Evolutionary conservation across 2,888 invertebrate genomes (phyloP).

Genomic region (Yponomeuta plumbellus): DNA sequence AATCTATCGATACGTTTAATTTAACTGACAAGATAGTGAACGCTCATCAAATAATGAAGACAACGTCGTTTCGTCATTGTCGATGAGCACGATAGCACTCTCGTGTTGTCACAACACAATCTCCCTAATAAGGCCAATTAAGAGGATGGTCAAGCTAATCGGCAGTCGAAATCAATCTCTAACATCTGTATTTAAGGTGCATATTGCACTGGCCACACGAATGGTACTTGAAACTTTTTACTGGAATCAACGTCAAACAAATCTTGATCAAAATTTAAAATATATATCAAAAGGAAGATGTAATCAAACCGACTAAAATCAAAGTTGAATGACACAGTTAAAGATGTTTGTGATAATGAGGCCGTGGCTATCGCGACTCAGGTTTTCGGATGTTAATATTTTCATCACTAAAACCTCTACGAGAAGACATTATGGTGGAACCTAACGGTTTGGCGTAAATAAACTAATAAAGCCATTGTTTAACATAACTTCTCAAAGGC

Average conservation of each 20-base stretch:
- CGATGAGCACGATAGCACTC: constrained; percentile 75
- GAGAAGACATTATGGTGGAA: too few relatives aligned
- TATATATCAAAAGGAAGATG: constrained; percentile 62
- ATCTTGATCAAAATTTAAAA: constrained; percentile 45
- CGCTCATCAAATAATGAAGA: constrained; percentile 76
- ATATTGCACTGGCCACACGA: constrained; percentile 32
- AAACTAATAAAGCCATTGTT: constrained; percentile 35
- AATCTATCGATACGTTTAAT: constrained; percentile 76
- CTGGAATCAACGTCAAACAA: constrained; percentile 34
- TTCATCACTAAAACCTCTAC: not conserved
- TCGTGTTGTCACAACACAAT: constrained; percentile 74
- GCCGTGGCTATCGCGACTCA: constrained; percentile 53
- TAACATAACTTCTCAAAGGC: constrained; percentile 43
- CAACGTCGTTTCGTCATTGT: constrained; percentile 77
- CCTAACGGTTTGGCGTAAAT: too few relatives aligned
- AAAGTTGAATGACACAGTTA: constrained; percentile 67
- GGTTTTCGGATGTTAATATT: constrained; percentile 19
- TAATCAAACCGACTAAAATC: constrained; percentile 63
- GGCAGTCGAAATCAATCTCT: constrained; percentile 51
- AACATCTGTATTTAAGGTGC: constrained; percentile 37
- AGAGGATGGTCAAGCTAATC: constrained; percentile 50
- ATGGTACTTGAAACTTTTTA: constrained; percentile 37
- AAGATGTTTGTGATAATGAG: constrained; percentile 52
- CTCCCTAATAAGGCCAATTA: constrained; percentile 76
- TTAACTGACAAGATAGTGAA: constrained; percentile 75